Conservation (phyloP, 2,797 vertebrate genomes). For the Emydoidea blandingii region DNA sequence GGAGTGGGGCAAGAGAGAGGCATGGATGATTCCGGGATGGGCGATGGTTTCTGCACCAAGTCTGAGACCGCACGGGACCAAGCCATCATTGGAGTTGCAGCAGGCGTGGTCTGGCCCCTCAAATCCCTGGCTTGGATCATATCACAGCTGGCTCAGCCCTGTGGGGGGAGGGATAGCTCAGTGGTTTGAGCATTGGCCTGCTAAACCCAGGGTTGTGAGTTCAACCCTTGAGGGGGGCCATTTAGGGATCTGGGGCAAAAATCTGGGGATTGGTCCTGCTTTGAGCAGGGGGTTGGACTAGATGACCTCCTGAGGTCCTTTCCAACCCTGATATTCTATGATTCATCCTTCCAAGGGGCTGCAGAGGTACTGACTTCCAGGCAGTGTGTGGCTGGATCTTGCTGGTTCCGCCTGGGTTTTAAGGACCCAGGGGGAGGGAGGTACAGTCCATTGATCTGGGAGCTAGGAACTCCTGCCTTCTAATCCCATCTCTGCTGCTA, state of each 20-base stretch:
- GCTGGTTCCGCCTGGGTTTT: neutral
- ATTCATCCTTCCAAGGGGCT: neutral
- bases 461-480: neutral
- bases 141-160: neutral
- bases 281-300: no score
- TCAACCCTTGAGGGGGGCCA: no score
- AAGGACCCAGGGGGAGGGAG: neutral
- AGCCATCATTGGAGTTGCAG: neutral
- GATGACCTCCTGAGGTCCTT: no score
- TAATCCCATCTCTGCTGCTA: neutral
- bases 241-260: no score
- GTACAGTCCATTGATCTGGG: neutral
- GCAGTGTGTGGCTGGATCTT: neutral
- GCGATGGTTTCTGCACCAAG: no score
- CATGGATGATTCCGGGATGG: neutral
- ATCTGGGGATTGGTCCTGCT: no score
- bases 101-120: no score
- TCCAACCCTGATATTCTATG: no score
- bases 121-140: neutral
- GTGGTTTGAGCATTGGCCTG: no score
- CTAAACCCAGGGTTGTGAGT: no score
- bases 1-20: neutral
- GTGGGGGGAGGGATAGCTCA: no score
- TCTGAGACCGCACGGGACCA: neutral
- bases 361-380: neutral